These are phyloP conservation scores for Cyclophora albipunctata DNA, from an alignment of 2,888 invertebrate genomes.

Conservation along the genomic window DNA sequence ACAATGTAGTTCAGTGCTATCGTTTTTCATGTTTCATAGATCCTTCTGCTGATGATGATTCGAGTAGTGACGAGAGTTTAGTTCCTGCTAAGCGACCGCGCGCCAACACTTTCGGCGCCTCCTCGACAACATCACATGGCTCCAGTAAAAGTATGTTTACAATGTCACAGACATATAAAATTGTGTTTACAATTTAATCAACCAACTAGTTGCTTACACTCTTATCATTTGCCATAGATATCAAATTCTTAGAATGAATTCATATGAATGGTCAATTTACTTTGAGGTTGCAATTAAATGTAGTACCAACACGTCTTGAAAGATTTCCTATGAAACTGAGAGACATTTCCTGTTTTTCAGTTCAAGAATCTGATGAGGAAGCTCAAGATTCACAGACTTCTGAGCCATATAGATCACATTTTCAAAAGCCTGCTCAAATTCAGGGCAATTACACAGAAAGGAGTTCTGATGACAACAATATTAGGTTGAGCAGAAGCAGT, in stretches of 20 bases:
- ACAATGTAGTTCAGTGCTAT: no score
- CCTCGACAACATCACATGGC: slow-evolving; percentile 63
- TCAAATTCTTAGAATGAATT: no score
- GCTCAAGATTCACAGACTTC: slow-evolving; percentile 31
- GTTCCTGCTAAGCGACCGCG: slow-evolving; percentile 49
- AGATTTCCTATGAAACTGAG: no score
- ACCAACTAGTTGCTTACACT: neutral
- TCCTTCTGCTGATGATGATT: slow-evolving; percentile 50
- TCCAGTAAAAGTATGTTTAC: slow-evolving; percentile 50
- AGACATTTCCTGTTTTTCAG: slow-evolving; percentile 20
- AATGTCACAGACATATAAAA: neutral
- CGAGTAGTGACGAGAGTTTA: slow-evolving; percentile 52
- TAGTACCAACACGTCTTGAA: no score
- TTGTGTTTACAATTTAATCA: neutral
- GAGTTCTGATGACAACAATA: slow-evolving; percentile 36
- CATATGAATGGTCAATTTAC: no score
- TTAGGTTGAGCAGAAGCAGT: slow-evolving; percentile 51
- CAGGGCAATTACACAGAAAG: slow-evolving; percentile 32
- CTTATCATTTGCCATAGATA: no score
- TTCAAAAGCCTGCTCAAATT: slow-evolving; percentile 30
- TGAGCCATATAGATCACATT: slow-evolving; percentile 25
- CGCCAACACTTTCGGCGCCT: slow-evolving; percentile 53
- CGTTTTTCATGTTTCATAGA: slow-evolving; percentile 20
- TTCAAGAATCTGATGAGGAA: slow-evolving; percentile 58
- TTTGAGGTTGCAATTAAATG: no score